A percentile compares a stretch with the other conserved stretches of the same genome.
Conservation (phyloP, 1,140 invertebrate genomes). For the Aplysia californica region DNA sequence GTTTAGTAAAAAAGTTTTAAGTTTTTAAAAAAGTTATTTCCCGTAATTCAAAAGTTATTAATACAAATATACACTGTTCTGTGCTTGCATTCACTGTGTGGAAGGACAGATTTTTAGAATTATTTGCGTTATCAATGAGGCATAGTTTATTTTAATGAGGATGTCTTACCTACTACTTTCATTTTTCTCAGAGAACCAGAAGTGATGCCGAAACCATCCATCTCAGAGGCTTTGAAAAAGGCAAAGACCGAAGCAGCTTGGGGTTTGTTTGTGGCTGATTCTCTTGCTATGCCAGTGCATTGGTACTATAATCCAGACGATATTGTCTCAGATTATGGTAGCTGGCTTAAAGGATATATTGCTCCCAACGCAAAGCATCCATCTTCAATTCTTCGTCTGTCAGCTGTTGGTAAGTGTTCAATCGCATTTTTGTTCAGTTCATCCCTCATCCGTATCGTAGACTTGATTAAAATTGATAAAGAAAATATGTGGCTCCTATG, state of each 20-base stretch:
- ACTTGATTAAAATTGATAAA: too few species aligned
- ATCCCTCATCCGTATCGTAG: too few species aligned
- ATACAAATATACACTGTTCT: too few species aligned
- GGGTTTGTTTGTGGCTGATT: conserved; percentile 57
- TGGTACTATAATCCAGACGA: conserved; percentile 59
- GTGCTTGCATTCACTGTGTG: too few species aligned
- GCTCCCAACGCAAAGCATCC: conserved; percentile 56
- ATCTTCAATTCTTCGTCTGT: conserved; percentile 54
- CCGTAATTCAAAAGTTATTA: too few species aligned
- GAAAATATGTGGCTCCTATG: too few species aligned
- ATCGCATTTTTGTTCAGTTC: too few species aligned
- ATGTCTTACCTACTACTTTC: background rate
- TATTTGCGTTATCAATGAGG: too few species aligned
- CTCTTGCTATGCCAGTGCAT: conserved; percentile 61
- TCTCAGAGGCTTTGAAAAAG: conserved; percentile 42
- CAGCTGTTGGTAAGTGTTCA: conserved; percentile 49
- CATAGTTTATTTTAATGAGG: too few species aligned
- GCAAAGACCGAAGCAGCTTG: conserved; percentile 51
- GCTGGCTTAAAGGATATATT: conserved; percentile 54
- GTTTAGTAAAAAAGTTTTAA: too few species aligned
- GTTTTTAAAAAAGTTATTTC: too few species aligned
- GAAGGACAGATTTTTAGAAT: too few species aligned
- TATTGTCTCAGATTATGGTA: conserved; percentile 51
- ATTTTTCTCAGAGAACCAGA: conserved; percentile 1
- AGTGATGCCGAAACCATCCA: conserved; percentile 30